Evolutionary conservation across 2,113 vertebrate genomes (phyloP).

Genomic region (Sciurus niger): DNA sequence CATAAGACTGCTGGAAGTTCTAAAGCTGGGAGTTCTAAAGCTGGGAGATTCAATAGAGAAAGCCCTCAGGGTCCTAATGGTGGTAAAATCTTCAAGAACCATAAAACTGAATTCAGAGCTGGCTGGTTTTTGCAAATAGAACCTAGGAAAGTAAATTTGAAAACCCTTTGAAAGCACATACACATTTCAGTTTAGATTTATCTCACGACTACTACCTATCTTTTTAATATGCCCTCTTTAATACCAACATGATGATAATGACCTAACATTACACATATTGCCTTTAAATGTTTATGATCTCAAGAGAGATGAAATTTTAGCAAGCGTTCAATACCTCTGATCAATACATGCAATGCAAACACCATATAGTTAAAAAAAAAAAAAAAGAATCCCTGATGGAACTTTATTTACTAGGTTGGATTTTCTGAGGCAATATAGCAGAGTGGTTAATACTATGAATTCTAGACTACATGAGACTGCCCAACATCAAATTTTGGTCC

Average conservation of each 20-base stretch:
- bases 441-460: background rate
- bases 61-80: background rate
- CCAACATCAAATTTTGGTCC: background rate
- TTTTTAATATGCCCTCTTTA: background rate
- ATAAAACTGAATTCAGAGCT: background rate
- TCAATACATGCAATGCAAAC: conserved; percentile 12
- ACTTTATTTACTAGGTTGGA: background rate
- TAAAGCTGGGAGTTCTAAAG: too few relatives aligned
- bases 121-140: background rate
- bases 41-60: background rate
- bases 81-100: background rate
- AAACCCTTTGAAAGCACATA: background rate
- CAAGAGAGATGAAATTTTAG: background rate
- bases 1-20: too few relatives aligned
- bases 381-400: background rate
- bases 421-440: background rate
- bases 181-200: background rate
- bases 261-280: background rate
- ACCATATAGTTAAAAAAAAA: background rate
- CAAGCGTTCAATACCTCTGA: background rate
- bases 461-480: background rate
- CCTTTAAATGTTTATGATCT: background rate
- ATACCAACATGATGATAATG: background rate
- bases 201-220: background rate
- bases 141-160: background rate